These are phyloP conservation scores for Ardeotis arabs DNA, from an alignment of 2,113 vertebrate species.

Conservation along the genomic window DNA sequence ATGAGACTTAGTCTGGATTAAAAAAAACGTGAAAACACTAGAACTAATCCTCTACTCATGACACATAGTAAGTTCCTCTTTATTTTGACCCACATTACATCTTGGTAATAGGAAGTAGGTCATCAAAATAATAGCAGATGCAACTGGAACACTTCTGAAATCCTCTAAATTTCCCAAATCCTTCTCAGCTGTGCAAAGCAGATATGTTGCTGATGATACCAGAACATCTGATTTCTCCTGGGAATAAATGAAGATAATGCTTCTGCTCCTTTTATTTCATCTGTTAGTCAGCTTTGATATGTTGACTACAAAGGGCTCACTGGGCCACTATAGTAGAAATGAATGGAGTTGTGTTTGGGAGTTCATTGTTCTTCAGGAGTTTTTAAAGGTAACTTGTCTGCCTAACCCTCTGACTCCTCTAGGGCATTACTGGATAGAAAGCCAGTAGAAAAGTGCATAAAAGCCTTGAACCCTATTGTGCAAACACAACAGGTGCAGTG, in stretches of 20 bases:
- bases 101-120: not conserved
- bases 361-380: not conserved
- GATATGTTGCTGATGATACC: not conserved
- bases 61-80: not conserved
- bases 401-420: not conserved
- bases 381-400: not conserved
- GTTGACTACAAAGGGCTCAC: not conserved
- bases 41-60: not conserved
- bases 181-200: not conserved
- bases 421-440: not conserved
- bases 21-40: not conserved
- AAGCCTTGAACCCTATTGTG: not conserved
- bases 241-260: not conserved
- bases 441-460: not conserved
- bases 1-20: not conserved
- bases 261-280: not conserved
- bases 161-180: conserved; percentile 13
- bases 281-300: not conserved
- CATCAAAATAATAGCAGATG: conserved; percentile 19
- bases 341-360: not conserved
- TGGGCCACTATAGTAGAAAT: not conserved
- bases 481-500: not conserved
- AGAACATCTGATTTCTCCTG: not conserved
- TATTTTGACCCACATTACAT: not conserved
- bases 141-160: not conserved